Conservation (phyloP, 2,113 vertebrate genomes). For the Thalassoma bifasciatum region DNA sequence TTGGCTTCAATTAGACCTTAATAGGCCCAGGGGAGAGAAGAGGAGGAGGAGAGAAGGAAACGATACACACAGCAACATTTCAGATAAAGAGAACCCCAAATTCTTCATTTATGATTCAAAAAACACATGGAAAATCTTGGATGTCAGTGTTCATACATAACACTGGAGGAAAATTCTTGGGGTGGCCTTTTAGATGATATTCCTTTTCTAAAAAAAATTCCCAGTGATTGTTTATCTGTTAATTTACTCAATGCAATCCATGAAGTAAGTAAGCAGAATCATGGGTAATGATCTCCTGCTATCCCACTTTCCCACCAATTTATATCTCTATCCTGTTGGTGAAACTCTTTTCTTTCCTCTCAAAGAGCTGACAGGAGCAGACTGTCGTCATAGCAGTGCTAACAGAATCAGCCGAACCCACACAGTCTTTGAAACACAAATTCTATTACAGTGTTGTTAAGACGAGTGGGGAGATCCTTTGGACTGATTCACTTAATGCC, state of each 20-base stretch:
- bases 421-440: conserved; percentile 80
- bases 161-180: neutral
- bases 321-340: conserved; percentile 9
- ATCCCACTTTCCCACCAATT: neutral
- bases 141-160: neutral
- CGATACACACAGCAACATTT: neutral
- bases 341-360: conserved; percentile 47
- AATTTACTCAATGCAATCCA: neutral
- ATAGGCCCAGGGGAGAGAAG: conserved; percentile 49
- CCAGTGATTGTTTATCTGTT: neutral
- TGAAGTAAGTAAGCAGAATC: conserved; percentile 7
- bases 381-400: conserved; percentile 66
- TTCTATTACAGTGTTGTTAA: conserved; percentile 77
- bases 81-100: neutral
- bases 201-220: neutral
- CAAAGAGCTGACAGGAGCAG: conserved; percentile 67
- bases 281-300: neutral
- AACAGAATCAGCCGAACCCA: conserved; percentile 78
- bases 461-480: conserved; percentile 64
- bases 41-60: conserved; percentile 18
- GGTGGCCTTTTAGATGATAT: neutral
- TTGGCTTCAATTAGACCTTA: conserved; percentile 72
- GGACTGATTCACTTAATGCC: conserved; percentile 76
- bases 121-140: neutral
- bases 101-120: neutral